Base-by-base conservation (phyloP, 1,140 invertebrate species). In the Lepidurus couesii region DNA sequence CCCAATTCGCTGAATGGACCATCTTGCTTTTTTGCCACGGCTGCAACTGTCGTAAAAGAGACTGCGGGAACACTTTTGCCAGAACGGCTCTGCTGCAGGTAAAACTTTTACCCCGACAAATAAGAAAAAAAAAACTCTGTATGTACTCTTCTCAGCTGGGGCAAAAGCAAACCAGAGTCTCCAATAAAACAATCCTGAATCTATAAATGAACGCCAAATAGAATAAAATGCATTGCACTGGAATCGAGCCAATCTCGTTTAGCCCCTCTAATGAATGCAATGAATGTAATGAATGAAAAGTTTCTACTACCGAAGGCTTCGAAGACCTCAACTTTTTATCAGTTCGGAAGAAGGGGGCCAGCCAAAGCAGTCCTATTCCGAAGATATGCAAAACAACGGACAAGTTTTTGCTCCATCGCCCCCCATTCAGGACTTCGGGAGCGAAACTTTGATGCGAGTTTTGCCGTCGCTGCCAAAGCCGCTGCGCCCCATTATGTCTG, bases 1-100 rank as follows among this genome's bases (percentile, higher is more conserved):
- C 53, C 53, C 53, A 65, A 65, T 65, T 65, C 53, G 53, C 53
- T 65, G 53, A 65, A 65, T 65, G 53, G 53, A 21, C 53, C 53
- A 65, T 65, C 53, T 65, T 65, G 53, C 53, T 65, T 65, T 65
- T 65, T 65, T 21, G 53, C 53, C 53, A 65, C 53, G 53, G 53
- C 53, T 65, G 53, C 53, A 65, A 65, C 53, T 65, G 53, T 65
- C 53, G 53, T 65, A 65, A 65, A 65, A 21, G 53, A 65, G 53
- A 65, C 53, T 65, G 53, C 53, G 53, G 53, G 53, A 65, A 65
- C 53, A 16, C 53, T 65, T 65, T 65, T 65, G 53, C 53, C 53
- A 65, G 53, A 65, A 65, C n/a, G 13, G 53, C 21, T 16, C 53
- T 65, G 53, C 53, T 65, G 53, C 53, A 65, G 53, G 53, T 65